Conservation (phyloP, 1,140 invertebrate genomes). For the Drosophila ambigua region DNA sequence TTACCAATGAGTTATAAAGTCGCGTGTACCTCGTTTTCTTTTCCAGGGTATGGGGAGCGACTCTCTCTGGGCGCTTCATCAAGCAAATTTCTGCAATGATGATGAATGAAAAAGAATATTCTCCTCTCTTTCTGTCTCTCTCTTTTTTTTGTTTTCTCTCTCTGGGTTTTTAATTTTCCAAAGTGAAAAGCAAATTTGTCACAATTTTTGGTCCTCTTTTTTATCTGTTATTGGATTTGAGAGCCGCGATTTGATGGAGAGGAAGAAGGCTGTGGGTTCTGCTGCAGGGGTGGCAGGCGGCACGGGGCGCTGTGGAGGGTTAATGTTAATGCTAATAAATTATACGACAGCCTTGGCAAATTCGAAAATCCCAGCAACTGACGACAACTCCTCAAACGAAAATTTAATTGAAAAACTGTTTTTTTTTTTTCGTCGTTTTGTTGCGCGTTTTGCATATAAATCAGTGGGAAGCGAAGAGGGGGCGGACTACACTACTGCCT, state of each 20-base stretch:
- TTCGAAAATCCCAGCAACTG: conserved; percentile 62
- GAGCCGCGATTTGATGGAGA: conserved; percentile 66
- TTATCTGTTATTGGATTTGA: conserved; percentile 64
- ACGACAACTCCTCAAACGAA: conserved; percentile 73
- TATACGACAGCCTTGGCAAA: conserved; percentile 75
- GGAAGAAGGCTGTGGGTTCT: no score
- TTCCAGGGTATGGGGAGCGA: not conserved
- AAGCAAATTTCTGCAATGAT: conserved; percentile 61
- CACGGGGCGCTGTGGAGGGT: conserved; percentile 27
- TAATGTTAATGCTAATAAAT: conserved; percentile 81
- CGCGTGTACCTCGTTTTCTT: not conserved
- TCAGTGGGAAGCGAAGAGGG: conserved; percentile 45
- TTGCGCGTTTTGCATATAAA: conserved; percentile 77
- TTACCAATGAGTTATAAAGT: not conserved
- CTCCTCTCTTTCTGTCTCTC: conserved; percentile 14
- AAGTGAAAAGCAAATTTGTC: conserved; percentile 81
- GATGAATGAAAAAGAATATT: conserved; percentile 69
- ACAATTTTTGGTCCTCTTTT: conserved; percentile 56
- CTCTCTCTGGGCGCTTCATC: conserved; percentile 37
- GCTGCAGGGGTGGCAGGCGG: no score
- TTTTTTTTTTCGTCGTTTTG: conserved; percentile 50
- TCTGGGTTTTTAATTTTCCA: conserved; percentile 74
- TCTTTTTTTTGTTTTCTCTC: conserved; percentile 24
- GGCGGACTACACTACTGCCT: conserved; percentile 1
- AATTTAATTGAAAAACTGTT: conserved; percentile 81